Conservation (phyloP, 2,888 invertebrate species). For the Agriopis marginaria region DNA sequence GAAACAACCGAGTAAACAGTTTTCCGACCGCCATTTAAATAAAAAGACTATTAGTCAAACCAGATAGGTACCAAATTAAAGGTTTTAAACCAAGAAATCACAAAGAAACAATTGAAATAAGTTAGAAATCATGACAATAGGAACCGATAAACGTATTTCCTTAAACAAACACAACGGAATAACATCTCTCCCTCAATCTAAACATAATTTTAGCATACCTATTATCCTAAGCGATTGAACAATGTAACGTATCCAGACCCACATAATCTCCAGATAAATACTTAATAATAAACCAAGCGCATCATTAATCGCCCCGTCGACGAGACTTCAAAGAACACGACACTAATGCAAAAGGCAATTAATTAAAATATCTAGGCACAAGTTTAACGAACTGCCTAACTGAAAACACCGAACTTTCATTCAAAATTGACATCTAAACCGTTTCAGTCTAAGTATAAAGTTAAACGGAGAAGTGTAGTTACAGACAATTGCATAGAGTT, state of each 20-base stretch:
- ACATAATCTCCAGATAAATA: conserved; percentile 23
- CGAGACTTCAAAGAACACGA: conserved; percentile 41
- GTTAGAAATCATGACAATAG: no score
- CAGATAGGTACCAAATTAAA: no score
- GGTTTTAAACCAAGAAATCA: no score
- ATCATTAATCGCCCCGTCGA: conserved; percentile 28
- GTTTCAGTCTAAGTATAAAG: conserved; percentile 38
- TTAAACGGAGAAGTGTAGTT: conserved; percentile 39
- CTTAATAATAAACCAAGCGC: conserved; percentile 21
- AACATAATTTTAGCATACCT: no score
- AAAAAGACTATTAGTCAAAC: no score
- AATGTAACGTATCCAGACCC: conserved; percentile 21
- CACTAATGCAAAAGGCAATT: conserved; percentile 51
- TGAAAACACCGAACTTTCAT: conserved; percentile 31
- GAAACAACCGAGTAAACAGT: no score
- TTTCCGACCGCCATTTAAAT: no score
- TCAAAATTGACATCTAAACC: not conserved
- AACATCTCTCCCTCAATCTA: no score
- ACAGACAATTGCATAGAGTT: conserved; percentile 55
- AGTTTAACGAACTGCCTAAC: conserved; percentile 35
- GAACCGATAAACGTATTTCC: no score
- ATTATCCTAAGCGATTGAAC: not conserved
- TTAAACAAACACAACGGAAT: no score
- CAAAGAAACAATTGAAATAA: no score
- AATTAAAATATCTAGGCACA: conserved; percentile 57